A percentile compares a stretch with the other conserved stretches of the same genome.
Evolutionary conservation across 1,140 invertebrate genomes (phyloP).

Genomic region (Drosophila rufa): DNA sequence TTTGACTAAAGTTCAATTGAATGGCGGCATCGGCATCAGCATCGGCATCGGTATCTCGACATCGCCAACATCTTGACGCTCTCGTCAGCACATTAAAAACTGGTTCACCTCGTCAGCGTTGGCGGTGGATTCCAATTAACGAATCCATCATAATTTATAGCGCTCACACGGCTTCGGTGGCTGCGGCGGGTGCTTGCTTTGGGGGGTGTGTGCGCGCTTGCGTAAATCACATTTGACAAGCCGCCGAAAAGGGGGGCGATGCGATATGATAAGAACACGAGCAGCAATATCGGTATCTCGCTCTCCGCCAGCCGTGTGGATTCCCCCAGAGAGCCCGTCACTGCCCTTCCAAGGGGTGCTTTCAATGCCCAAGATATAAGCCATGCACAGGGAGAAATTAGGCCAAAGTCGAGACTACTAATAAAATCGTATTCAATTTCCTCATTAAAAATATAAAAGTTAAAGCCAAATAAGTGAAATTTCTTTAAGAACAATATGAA

Average conservation of each 20-base stretch:
- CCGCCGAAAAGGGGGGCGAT: slow-evolving; percentile 16
- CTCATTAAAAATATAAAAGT: no score
- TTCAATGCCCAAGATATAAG: background rate
- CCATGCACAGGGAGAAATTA: background rate
- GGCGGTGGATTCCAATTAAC: slow-evolving; percentile 76
- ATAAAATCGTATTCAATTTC: background rate
- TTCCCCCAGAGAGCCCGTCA: background rate
- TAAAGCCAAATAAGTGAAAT: no score
- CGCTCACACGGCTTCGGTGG: slow-evolving; percentile 58
- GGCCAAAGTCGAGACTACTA: background rate
- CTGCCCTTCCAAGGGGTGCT: background rate
- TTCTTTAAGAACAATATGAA: no score
- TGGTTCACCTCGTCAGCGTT: slow-evolving; percentile 64
- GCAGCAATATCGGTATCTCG: slow-evolving; percentile 4
- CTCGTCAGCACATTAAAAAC: slow-evolving; percentile 58
- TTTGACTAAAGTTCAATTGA: slow-evolving; percentile 66
- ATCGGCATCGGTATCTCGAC: slow-evolving; percentile 15
- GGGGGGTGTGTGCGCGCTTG: slow-evolving; percentile 33
- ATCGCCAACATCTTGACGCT: slow-evolving; percentile 9
- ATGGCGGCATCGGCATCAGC: slow-evolving; percentile 30
- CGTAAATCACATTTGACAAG: slow-evolving; percentile 37
- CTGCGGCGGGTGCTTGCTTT: slow-evolving; percentile 16
- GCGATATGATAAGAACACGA: slow-evolving; percentile 32
- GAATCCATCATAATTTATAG: slow-evolving; percentile 81
- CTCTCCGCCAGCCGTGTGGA: background rate